These are phyloP conservation scores for Eurytoma californica DNA, from an alignment of 2,888 invertebrate species.

Conservation along the genomic window DNA sequence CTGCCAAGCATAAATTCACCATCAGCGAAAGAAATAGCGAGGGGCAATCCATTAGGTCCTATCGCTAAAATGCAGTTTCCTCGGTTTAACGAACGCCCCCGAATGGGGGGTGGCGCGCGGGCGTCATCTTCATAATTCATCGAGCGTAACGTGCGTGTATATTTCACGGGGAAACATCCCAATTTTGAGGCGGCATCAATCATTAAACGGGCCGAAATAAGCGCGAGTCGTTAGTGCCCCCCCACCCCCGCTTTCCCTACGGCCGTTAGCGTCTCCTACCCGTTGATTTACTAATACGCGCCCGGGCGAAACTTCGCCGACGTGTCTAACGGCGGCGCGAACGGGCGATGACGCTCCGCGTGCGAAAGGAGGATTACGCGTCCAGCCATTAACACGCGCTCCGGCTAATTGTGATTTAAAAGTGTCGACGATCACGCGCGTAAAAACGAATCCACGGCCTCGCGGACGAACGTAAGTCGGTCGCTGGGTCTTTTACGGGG, in stretches of 20 bases:
- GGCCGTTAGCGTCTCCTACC: not conserved
- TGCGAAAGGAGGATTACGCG: slow-evolving; percentile 1
- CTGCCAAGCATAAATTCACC: no score
- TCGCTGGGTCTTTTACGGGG: no score
- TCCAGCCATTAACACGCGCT: not conserved
- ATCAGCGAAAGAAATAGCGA: no score
- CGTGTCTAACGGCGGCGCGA: not conserved
- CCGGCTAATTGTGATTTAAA: not conserved
- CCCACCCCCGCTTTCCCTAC: not conserved
- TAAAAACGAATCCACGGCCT: not conserved
- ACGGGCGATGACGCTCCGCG: not conserved
- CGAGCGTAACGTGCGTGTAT: not conserved
- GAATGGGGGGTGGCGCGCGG: no score
- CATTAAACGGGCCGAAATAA: slow-evolving; percentile 8
- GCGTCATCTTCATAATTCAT: slow-evolving; percentile 14
- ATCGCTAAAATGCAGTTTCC: no score
- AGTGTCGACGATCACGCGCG: not conserved
- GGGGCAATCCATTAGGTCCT: no score
- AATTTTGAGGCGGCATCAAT: slow-evolving; percentile 28
- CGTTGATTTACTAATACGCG: slow-evolving; percentile 5
- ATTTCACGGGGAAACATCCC: slow-evolving; percentile 4
- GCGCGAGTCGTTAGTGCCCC: slow-evolving; percentile 3
- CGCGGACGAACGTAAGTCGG: not conserved
- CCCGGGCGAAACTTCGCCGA: not conserved
- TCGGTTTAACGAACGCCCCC: no score